Base-by-base conservation (phyloP, 2,888 invertebrate genomes). In the Eupithecia tripunctaria region DNA sequence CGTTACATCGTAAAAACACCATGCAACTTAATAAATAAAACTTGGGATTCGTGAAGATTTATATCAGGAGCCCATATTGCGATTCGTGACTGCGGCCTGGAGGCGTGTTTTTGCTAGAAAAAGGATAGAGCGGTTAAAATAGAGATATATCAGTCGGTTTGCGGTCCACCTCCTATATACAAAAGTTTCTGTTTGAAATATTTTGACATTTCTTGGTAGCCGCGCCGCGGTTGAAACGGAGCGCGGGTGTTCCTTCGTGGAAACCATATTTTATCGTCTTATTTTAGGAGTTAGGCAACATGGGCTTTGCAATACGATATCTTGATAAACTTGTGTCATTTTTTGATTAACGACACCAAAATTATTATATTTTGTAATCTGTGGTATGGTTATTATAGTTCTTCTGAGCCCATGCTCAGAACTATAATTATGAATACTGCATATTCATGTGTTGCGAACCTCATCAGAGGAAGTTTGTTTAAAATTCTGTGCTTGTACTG, bases 11-110 rank as follows among this genome's bases (percentile, higher is more conserved):
- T 94, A 94, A 94, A 93, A 93, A 91, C 89, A 88, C 87, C 91
- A 89, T 91, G 93, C 93, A 93, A 92, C 94, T 94, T 94, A 94
- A 94, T 94, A 93, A 93, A 93, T 93, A 92, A 92, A 92, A 89
- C 84, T 78, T 89, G 89, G 91, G 87, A 91, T 93, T 91, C 87
- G 87, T 86, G 88, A 92, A 93, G 93, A 94, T 94, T 94, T 94
- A 93, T 92, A 94, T 93, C 91, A 85, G 89, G 84, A 87, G 84
- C 80, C 87, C 86, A 87, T 89, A 91, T 91, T 91, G 91, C 90
- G 86, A 90, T 88, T 90, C 89, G 88, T 91, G 89, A 86, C 85
- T 87, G 65, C 78, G 78, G 79, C 84, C 86, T 83, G 75, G 84
- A 83, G 87, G 86, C 88, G 84, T 84, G 89, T 89, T 91, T 89